Conservation (phyloP, 1,140 invertebrate species). For the Scaptodrosophila lebanonensis region DNA sequence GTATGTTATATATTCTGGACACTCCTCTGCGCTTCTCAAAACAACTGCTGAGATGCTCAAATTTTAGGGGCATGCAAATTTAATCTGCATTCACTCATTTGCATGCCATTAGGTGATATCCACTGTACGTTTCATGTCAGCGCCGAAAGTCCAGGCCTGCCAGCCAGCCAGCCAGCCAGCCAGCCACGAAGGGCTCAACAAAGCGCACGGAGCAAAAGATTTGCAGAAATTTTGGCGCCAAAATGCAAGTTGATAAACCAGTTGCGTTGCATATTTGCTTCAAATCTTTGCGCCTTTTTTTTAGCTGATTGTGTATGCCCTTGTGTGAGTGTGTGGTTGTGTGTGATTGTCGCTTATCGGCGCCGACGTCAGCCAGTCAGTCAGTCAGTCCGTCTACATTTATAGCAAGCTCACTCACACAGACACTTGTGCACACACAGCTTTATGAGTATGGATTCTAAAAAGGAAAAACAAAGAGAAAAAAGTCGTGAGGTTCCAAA, state of each 20-base stretch:
- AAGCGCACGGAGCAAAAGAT: constrained; percentile 60
- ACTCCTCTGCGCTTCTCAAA: no score
- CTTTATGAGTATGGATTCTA: constrained; percentile 47
- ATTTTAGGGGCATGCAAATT: no score
- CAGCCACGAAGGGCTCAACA: constrained; percentile 63
- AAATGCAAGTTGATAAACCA: constrained; percentile 76
- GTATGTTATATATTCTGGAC: no score
- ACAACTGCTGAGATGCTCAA: no score
- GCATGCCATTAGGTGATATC: no score
- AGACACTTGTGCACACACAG: constrained; percentile 55
- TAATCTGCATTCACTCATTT: no score
- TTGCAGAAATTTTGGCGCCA: constrained; percentile 75
- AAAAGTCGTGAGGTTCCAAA: constrained; percentile 3
- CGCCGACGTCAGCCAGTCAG: constrained; percentile 47
- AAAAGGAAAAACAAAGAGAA: constrained; percentile 8
- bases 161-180: no score
- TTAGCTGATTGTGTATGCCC: not conserved
- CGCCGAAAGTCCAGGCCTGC: no score
- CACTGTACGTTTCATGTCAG: no score
- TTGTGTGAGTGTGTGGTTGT: constrained; percentile 20
- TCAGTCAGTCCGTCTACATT: constrained; percentile 57
- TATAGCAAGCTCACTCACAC: constrained; percentile 43
- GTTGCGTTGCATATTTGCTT: constrained; percentile 68
- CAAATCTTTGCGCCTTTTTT: constrained; percentile 60
- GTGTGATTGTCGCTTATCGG: constrained; percentile 48